Conservation (phyloP, 2,797 vertebrate genomes). For the Sphenopsis melanotis region DNA sequence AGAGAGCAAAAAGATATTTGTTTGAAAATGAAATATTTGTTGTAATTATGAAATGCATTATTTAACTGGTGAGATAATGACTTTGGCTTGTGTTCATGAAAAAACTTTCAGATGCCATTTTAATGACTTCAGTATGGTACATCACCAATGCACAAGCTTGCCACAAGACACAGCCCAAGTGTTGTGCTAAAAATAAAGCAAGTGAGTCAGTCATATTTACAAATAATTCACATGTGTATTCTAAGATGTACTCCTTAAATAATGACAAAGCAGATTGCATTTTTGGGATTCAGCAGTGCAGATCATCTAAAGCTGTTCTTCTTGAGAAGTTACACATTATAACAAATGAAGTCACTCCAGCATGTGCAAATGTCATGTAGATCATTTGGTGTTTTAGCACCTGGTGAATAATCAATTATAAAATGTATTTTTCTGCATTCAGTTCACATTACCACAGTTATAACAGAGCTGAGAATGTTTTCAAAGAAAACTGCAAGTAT, state of each 20-base stretch:
- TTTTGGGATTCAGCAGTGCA: neutral
- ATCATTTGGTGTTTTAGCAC: conserved; percentile 4
- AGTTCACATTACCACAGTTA: neutral
- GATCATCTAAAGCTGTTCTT: neutral
- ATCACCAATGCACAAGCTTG: neutral
- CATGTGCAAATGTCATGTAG: neutral
- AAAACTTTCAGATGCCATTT: neutral
- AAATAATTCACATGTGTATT: conserved; percentile 4
- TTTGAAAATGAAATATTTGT: conserved; percentile 53
- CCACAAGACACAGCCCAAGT: neutral
- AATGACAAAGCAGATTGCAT: neutral
- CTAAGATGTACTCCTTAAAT: conserved; percentile 18
- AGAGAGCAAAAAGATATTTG: conserved; percentile 11
- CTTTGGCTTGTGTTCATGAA: neutral
- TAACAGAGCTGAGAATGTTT: neutral
- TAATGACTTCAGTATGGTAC: neutral
- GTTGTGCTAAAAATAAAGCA: conserved; percentile 41
- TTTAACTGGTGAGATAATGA: neutral
- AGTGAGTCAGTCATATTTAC: neutral
- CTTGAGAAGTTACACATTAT: neutral
- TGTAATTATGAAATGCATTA: conserved; percentile 35
- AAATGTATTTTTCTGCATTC: neutral
- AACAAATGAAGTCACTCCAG: neutral
- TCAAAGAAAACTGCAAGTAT: neutral
- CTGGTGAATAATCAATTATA: neutral